Evolutionary conservation across 1,140 invertebrate genomes (phyloP).

Genomic region (Nymphalis io): DNA sequence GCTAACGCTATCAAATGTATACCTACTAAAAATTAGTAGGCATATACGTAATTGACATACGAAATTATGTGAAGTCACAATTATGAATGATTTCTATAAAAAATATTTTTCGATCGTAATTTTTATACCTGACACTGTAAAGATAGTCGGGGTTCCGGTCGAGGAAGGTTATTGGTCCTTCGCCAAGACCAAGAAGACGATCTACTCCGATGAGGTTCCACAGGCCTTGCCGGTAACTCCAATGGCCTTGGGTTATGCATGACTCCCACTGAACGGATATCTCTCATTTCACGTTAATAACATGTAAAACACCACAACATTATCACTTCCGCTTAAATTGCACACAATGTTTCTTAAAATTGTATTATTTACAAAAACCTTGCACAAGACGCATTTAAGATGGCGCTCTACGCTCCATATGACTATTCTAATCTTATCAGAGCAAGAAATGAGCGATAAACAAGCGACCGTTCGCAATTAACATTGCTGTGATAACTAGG

Average conservation of each 20-base stretch:
- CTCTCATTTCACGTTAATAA: conserved; percentile 57
- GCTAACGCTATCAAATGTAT: neutral
- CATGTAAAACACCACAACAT: conserved; percentile 47
- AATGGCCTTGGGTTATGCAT: conserved; percentile 63
- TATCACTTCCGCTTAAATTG: conserved; percentile 51
- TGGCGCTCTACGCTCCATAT: conserved; percentile 63
- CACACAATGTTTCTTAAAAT: neutral
- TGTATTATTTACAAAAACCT: conserved; percentile 46
- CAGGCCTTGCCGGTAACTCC: conserved; percentile 42
- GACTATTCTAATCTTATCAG: conserved; percentile 74
- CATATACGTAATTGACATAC: neutral
- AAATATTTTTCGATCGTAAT: neutral
- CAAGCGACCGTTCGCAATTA: conserved; percentile 68
- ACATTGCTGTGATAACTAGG: conserved; percentile 63
- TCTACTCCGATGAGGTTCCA: conserved; percentile 54
- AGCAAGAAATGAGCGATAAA: conserved; percentile 62
- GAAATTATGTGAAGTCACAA: neutral
- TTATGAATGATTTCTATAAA: neutral
- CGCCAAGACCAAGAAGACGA: conserved; percentile 66
- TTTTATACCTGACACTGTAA: conserved; percentile 61
- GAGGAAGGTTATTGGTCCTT: conserved; percentile 44
- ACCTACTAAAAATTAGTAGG: conserved; percentile 1
- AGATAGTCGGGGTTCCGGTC: conserved; percentile 65
- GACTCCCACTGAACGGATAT: conserved; percentile 51
- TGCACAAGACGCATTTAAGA: conserved; percentile 43